Base-by-base conservation (phyloP, 2,113 vertebrate genomes). In the Rhadina sibilatrix region DNA sequence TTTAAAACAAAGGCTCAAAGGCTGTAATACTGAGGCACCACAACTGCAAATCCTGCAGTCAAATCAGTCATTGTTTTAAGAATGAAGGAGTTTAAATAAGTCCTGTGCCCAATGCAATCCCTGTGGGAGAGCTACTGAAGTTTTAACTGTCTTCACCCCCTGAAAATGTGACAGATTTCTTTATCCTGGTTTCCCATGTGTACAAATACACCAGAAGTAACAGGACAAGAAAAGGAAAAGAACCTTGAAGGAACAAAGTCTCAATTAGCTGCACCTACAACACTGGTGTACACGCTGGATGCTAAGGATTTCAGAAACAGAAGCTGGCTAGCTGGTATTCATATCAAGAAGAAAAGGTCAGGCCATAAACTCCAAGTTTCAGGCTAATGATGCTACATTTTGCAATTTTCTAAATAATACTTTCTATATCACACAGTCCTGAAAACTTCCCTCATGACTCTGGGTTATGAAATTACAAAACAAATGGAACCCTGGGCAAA, bases 201-300 rank as follows among this genome's bases (percentile, higher is more conserved):
- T 40, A 87, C 37, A 90, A 93, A 63, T 27, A 42, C 4, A 5
- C 15, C 17, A 78, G 30, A 80, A 88, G 31, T 17, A 88, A 76
- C 0, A 1, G 15, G 16, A 23, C 47, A n/a, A 77, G 46, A 70
- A 77, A 85, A 90, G 40, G 7, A 65, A 71, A 72, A 59, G 15
- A 77, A 87, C 9, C 42, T 46, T 5, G 9, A 90, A 38, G 35
- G 23, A 89, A 59, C 3, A 75, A 40, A 54, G 4, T 18, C 40
- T 60, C n/a, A 16, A 5, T 52, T 53, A 70, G 65, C 81, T 60
- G 13, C 50, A 64, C 30, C 46, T 47, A 20, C 57, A 89, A 21
- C 3, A 7, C 19, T 57, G 46, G 40, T 3, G 0, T 38, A 79
- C 11, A 12, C 0, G 0, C 15, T 68, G 65, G 37, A 37, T 66